Conservation (phyloP, 1,140 invertebrate species). For the Linepithema humile region DNA sequence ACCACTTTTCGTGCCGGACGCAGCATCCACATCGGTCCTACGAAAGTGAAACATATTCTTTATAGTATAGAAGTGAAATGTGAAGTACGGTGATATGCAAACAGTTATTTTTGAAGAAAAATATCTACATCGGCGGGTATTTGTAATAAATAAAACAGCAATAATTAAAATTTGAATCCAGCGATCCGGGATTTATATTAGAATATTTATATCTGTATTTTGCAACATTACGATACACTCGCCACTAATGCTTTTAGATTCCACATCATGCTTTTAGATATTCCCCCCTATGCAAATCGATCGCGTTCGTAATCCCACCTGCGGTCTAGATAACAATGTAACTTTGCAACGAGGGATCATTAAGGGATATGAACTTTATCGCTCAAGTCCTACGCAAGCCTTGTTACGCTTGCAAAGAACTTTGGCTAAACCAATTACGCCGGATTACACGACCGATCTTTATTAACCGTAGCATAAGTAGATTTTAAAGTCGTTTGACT, state of each 20-base stretch:
- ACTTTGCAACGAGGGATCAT: constrained; percentile 60
- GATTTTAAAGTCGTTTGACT: not conserved
- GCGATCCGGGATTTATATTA: too few species aligned
- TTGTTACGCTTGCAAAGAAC: constrained; percentile 28
- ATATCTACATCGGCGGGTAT: too few species aligned
- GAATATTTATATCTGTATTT: too few species aligned
- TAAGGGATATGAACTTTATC: constrained; percentile 49
- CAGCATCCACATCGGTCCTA: constrained; percentile 73
- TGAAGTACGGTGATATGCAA: not conserved
- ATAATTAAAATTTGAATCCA: too few species aligned
- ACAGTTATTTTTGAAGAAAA: not conserved
- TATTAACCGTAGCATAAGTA: not conserved
- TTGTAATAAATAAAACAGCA: too few species aligned
- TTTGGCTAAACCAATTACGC: constrained; percentile 34
- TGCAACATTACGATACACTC: too few species aligned
- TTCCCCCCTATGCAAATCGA: constrained; percentile 50
- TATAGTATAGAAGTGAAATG: not conserved
- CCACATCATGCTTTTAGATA: not conserved
- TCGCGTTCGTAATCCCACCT: constrained; percentile 25
- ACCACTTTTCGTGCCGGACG: constrained; percentile 71
- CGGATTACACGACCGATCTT: not conserved
- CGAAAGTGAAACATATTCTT: constrained; percentile 25
- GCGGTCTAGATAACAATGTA: constrained; percentile 58
- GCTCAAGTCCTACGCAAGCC: not conserved
- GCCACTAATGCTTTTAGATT: not conserved